Evolutionary conservation across 1,140 invertebrate genomes (phyloP).

Genomic region (Apis cerana): DNA sequence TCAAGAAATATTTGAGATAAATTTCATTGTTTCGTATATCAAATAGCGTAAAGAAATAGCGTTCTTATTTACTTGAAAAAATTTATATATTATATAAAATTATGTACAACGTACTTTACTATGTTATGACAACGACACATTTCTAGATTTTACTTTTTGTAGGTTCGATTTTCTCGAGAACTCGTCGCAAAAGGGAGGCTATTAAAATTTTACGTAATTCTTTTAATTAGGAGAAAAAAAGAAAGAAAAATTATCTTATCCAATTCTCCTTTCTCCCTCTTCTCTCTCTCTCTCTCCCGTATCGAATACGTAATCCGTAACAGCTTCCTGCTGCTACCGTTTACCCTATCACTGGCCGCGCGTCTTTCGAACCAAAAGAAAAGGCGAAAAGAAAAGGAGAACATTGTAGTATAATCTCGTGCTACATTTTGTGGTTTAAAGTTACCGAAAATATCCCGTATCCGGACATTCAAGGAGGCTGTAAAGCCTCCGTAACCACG

Average conservation of each 20-base stretch:
- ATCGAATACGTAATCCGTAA: constrained; percentile 13
- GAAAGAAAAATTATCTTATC: not conserved
- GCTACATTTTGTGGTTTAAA: constrained; percentile 67
- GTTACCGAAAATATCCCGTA: constrained; percentile 75
- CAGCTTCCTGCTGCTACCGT: constrained; percentile 52
- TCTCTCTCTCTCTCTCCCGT: constrained; percentile 7
- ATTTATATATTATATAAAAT: too few relatives aligned
- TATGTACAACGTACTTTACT: too few relatives aligned
- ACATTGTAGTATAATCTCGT: constrained; percentile 28
- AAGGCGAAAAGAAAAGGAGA: not conserved
- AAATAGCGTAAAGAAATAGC: too few relatives aligned
- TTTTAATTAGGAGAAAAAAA: too few relatives aligned
- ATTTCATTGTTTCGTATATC: too few relatives aligned
- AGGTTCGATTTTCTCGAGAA: too few relatives aligned
- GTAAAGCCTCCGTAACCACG: constrained; percentile 68
- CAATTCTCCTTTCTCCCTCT: not conserved
- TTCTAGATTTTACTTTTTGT: too few relatives aligned
- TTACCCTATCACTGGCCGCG: not conserved
- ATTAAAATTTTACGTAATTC: too few relatives aligned
- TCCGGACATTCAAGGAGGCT: constrained; percentile 64
- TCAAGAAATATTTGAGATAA: too few relatives aligned
- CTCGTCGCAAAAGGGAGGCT: too few relatives aligned
- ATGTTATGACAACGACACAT: too few relatives aligned
- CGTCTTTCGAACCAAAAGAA: not conserved
- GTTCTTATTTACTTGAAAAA: too few relatives aligned